Conservation (phyloP, 92 coral and sea anemone genomes). For the Bergia puertoricense region DNA sequence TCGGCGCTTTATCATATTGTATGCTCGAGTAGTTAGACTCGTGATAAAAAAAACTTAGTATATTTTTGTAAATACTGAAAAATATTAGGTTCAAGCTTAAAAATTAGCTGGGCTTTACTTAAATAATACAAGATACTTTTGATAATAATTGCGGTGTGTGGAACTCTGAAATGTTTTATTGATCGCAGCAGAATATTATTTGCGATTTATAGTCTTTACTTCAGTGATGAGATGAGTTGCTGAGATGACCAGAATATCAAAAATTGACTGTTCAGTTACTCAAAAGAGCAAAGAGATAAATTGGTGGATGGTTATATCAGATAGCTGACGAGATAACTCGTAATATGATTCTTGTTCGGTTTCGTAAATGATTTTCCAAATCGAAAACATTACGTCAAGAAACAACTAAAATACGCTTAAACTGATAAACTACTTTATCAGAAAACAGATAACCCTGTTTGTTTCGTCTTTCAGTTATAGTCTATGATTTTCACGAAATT, state of each 20-base stretch:
- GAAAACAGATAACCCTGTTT: background rate
- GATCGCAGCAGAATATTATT: background rate
- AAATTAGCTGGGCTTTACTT: too few species aligned
- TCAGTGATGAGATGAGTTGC: background rate
- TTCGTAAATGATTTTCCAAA: background rate
- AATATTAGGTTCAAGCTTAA: too few species aligned
- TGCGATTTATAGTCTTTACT: too few species aligned
- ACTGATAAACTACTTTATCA: too few species aligned
- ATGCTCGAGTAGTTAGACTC: background rate
- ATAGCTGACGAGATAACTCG: background rate
- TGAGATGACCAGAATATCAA: background rate
- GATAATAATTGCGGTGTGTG: too few species aligned
- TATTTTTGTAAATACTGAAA: too few species aligned
- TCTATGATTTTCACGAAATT: too few species aligned
- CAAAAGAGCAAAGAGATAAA: conserved; percentile 12
- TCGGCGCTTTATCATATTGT: background rate
- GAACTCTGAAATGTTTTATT: too few species aligned
- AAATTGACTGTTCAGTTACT: background rate
- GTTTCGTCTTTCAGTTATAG: too few species aligned
- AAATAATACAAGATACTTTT: too few species aligned
- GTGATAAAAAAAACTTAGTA: background rate
- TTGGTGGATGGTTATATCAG: background rate
- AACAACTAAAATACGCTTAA: background rate
- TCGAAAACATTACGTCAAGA: conserved; percentile 10
- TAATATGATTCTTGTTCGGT: background rate